Evolutionary conservation across 2,113 vertebrate genomes (phyloP).

Genomic region (Hucho hucho): DNA sequence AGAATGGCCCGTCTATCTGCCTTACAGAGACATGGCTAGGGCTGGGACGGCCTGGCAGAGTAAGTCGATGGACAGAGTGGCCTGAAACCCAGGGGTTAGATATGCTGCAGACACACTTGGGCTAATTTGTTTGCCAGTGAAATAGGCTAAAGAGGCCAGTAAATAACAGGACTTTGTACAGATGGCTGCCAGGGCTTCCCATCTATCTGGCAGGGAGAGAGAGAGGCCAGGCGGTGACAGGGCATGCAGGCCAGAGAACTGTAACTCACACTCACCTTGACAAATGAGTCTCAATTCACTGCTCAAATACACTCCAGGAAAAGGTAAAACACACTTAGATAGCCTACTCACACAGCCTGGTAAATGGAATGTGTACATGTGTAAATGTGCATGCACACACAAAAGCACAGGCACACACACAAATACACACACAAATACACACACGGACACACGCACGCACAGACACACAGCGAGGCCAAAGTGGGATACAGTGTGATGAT

Average conservation of each 20-base stretch:
- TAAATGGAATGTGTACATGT: background rate
- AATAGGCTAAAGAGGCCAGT: constrained; percentile 13
- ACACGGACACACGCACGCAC: background rate
- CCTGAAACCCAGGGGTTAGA: no score
- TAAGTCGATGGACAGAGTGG: no score
- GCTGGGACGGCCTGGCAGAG: no score
- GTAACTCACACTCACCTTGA: constrained; percentile 25
- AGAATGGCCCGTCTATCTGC: no score
- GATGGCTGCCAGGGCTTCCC: constrained; percentile 15
- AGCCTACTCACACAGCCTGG: background rate
- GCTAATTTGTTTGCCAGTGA: constrained; percentile 34
- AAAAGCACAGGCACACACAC: background rate
- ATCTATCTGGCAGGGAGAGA: constrained; percentile 9
- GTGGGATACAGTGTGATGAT: constrained; percentile 4
- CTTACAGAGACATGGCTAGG: no score
- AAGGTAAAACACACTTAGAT: constrained; percentile 9
- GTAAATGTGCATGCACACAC: background rate
- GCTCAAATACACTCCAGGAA: background rate
- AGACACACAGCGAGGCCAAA: constrained; percentile 20
- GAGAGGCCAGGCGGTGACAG: background rate
- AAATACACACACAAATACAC: constrained; percentile 3
- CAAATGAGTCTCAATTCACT: constrained; percentile 20
- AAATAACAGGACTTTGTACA: constrained; percentile 28
- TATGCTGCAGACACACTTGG: background rate
- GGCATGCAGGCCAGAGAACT: background rate